A percentile compares a stretch with the other conserved stretches of the same genome.
Evolutionary conservation across 2,113 vertebrate genomes (phyloP).

Genomic region (Damaliscus lunatus): DNA sequence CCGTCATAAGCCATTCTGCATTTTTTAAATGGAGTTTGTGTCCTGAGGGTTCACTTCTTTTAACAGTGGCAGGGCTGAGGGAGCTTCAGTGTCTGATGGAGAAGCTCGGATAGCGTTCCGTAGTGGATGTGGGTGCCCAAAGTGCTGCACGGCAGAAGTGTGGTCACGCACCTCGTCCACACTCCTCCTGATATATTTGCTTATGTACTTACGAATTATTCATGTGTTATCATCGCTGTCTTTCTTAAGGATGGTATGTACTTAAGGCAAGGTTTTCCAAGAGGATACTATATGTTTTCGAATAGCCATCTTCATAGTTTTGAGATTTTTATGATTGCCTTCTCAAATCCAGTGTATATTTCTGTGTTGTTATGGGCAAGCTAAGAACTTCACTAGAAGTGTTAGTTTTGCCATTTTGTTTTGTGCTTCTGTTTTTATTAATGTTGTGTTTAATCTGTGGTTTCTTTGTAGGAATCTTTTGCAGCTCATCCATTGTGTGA

Average conservation of each 20-base stretch:
- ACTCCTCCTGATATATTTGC: not conserved
- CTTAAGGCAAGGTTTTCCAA: not conserved
- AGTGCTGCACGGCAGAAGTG: not conserved
- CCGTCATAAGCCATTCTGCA: not conserved
- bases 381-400: not conserved
- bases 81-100: not conserved
- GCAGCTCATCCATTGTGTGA: not conserved
- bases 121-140: no score
- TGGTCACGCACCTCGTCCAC: not conserved
- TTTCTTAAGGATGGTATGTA: not conserved
- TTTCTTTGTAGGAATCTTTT: constrained; percentile 58
- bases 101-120: not conserved
- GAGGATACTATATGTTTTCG: not conserved
- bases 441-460: constrained; percentile 24
- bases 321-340: not conserved
- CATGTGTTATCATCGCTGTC: not conserved
- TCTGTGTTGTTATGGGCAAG: not conserved
- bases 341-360: not conserved
- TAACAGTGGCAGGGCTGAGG: not conserved
- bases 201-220: constrained; percentile 5
- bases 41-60: not conserved
- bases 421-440: constrained; percentile 3
- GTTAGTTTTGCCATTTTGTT: constrained; percentile 7
- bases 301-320: not conserved
- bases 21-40: not conserved